Base-by-base conservation (phyloP, 2,888 invertebrate species). In the Arctia plantaginis region DNA sequence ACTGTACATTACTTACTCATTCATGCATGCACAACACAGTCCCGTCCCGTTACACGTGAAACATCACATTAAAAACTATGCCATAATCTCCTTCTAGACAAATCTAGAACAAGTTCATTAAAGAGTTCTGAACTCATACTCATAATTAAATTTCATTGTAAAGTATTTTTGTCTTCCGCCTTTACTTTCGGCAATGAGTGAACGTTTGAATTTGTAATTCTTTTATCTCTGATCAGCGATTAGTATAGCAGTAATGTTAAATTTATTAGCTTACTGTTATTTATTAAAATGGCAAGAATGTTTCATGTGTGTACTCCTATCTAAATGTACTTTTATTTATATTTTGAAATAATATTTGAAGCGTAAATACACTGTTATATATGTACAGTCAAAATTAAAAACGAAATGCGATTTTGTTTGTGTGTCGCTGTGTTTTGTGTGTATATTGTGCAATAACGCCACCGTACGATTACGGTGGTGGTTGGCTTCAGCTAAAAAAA, bases 1-100 rank as follows among this genome's bases (percentile, higher is more conserved):
- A 72, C 69, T 72, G 72, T 81, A 73, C 69, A 71, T 44, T 67
- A 78, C 75, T 62, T 74, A 79, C 79, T 79, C 76, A 69, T 82
- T 80, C 85, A 84, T 69, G 85, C 79, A 80, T 59, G 83, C 83
- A 71, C 77, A 83, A 79, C 79, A 77, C 71, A 69, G 23, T 69
- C 47, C 83, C 82, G 85, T 83, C 82, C 80, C 51, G 51, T 51
- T 51, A 51, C 51, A 55, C 51, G 70, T 75, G 76, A 74, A 73
- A 75, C 75, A 72, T 78, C 72, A 78, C 80, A 80, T 81, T 77
- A 73, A 73, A 77, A 81, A 78, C 64, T 65, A 76, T 75, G 35
- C 55, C 77, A 77, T 80, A 81, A 79, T 77, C 30, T 79, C 72
- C 68, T 74, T 73, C 70, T 72, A 75, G 73, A 72, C 30, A 39